Evolutionary conservation across 1,140 invertebrate genomes (phyloP).

Genomic region (Vanessa tameamea): DNA sequence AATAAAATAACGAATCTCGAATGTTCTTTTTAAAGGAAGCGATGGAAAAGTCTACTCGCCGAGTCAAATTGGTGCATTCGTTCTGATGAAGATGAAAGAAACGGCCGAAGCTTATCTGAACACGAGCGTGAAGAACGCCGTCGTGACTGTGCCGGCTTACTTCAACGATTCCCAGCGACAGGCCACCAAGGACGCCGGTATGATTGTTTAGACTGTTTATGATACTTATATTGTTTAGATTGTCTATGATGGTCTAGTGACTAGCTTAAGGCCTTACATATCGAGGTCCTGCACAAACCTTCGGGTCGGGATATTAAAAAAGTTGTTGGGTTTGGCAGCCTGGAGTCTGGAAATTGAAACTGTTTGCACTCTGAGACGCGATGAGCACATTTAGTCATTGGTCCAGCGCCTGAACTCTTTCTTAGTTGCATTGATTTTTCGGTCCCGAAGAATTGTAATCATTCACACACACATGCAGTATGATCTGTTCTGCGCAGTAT

Average conservation of each 20-base stretch:
- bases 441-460: too few species aligned
- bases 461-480: too few species aligned
- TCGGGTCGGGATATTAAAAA: too few species aligned
- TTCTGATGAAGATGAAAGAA: conserved; percentile 57
- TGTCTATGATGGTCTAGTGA: not conserved
- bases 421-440: too few species aligned
- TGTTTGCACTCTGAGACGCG: too few species aligned
- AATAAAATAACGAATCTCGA: not conserved
- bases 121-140: conserved; percentile 53
- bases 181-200: conserved; percentile 57
- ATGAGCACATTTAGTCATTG: too few species aligned
- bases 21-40: conserved; percentile 32
- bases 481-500: too few species aligned
- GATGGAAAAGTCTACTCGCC: conserved; percentile 57
- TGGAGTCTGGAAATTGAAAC: too few species aligned
- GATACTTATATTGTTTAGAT: not conserved
- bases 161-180: conserved; percentile 55
- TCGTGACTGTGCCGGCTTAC: conserved; percentile 54
- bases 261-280: too few species aligned
- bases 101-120: conserved; percentile 55
- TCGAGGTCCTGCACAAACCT: too few species aligned
- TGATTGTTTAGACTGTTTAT: not conserved
- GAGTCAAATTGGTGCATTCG: conserved; percentile 55
- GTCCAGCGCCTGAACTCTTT: too few species aligned
- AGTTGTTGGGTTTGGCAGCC: too few species aligned